A percentile compares a stretch with the other conserved stretches of the same genome.
phyloP scores from a whole-genome alignment of 2,797 vertebrate species.

The Fistularia tabacaria region DNA sequence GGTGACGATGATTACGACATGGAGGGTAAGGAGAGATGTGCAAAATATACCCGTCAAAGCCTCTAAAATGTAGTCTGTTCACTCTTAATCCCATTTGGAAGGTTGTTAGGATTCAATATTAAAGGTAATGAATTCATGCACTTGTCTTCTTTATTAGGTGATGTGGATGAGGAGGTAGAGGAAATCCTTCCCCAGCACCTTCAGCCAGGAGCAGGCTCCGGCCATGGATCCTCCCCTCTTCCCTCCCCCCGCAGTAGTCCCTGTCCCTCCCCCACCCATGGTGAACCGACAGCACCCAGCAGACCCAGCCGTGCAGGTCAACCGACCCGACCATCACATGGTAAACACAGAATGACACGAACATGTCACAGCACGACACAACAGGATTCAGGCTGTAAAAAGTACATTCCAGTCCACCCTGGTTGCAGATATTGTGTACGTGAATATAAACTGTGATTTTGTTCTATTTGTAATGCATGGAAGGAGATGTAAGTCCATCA shows the following conservation, averaged over 20 bases:
- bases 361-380: background rate
- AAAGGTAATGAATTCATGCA: background rate
- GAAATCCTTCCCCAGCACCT: slow-evolving; percentile 94
- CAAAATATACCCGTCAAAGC: background rate
- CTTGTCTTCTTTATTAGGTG: slow-evolving; percentile 71
- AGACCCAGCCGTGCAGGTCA: slow-evolving; percentile 80
- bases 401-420: background rate
- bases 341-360: slow-evolving; percentile 37
- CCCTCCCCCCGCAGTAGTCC: slow-evolving; percentile 89
- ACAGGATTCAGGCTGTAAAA: background rate
- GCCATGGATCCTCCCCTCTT: slow-evolving; percentile 81
- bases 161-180: slow-evolving; percentile 94
- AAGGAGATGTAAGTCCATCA: slow-evolving; percentile 63
- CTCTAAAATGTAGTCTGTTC: background rate
- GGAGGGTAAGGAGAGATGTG: slow-evolving; percentile 85
- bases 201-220: slow-evolving; percentile 79
- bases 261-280: slow-evolving; percentile 89
- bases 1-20: slow-evolving; percentile 93
- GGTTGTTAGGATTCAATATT: background rate
- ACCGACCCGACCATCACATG: slow-evolving; percentile 77
- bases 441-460: slow-evolving; percentile 41
- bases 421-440: background rate
- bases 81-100: accelerated
- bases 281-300: slow-evolving; percentile 78
- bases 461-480: slow-evolving; percentile 46